Conservation (phyloP, 2,888 invertebrate genomes). For the Drosophila anceps region DNA sequence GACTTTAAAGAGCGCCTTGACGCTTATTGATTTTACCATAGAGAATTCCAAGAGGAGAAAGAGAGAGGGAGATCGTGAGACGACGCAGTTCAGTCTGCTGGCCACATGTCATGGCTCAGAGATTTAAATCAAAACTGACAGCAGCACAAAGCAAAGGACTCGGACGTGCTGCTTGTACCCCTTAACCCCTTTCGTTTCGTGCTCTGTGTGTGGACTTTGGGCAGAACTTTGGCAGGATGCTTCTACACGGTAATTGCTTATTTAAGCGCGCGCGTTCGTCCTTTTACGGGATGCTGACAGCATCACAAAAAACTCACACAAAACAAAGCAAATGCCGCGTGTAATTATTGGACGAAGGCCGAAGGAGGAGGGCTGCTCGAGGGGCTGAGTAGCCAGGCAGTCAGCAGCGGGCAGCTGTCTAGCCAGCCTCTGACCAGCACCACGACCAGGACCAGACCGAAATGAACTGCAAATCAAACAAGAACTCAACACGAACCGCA, state of each 20-base stretch:
- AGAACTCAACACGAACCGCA: conserved; percentile 56
- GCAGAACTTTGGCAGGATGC: conserved; percentile 77
- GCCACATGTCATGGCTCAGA: conserved; percentile 75
- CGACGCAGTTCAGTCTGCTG: conserved; percentile 49
- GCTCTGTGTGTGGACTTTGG: conserved; percentile 58
- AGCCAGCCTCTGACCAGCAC: conserved; percentile 58
- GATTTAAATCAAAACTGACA: conserved; percentile 80
- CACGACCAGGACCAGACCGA: conserved; percentile 40
- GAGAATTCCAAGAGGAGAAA: background rate
- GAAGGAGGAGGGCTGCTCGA: conserved; percentile 20
- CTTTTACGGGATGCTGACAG: conserved; percentile 69
- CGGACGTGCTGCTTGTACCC: conserved; percentile 22
- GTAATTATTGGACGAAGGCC: conserved; percentile 71
- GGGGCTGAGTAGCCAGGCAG: conserved; percentile 43
- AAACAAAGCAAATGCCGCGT: conserved; percentile 77
- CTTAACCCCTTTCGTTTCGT: conserved; percentile 69
- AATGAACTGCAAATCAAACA: conserved; percentile 74
- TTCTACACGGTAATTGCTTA: conserved; percentile 79
- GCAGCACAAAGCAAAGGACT: conserved; percentile 45
- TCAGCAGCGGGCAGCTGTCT: conserved; percentile 59
- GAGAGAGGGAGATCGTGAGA: background rate
- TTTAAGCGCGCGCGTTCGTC: conserved; percentile 79
- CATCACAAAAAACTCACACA: conserved; percentile 37
- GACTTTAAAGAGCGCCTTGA: conserved; percentile 43
- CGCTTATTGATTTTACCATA: conserved; percentile 61